These are phyloP conservation scores for Vipera ursinii DNA, from an alignment of 2,797 vertebrate genomes.

Conservation along the genomic window DNA sequence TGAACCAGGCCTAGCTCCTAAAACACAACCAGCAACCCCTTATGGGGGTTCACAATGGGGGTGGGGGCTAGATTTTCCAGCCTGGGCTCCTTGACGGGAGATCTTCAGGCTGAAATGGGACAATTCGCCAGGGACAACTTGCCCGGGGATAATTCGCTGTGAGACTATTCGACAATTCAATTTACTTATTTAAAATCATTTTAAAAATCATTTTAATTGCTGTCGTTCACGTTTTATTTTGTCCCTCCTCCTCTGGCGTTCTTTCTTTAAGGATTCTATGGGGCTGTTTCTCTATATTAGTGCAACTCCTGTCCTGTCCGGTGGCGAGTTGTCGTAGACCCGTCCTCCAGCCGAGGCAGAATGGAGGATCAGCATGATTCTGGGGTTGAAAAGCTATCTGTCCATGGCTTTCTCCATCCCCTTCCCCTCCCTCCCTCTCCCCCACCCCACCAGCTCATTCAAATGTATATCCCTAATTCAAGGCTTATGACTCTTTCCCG, in stretches of 20 bases:
- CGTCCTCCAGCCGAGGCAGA: neutral
- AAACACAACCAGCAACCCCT: neutral
- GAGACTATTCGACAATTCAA: neutral
- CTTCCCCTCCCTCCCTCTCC: no score
- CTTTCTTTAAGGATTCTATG: neutral
- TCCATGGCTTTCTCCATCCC: neutral
- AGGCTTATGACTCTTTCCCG: constrained; percentile 27
- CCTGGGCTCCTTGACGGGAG: no score
- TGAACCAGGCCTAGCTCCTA: neutral
- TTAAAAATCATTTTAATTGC: neutral
- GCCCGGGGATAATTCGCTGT: neutral
- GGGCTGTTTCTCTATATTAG: neutral
- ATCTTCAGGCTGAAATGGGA: no score
- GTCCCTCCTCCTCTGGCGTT: no score
- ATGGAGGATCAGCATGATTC: neutral
- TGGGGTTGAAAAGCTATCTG: neutral
- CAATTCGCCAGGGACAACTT: no score
- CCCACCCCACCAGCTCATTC: neutral
- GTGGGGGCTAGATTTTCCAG: neutral
- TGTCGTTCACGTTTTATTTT: no score
- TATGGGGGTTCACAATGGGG: neutral
- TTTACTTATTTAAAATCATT: neutral
- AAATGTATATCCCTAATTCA: constrained; percentile 38
- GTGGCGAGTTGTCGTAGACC: neutral
- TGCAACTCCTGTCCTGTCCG: neutral